Evolutionary conservation across 2,113 vertebrate species (phyloP), one percentile per base, ranked within the genome.

Genomic region (Xiphias gladius): DNA sequence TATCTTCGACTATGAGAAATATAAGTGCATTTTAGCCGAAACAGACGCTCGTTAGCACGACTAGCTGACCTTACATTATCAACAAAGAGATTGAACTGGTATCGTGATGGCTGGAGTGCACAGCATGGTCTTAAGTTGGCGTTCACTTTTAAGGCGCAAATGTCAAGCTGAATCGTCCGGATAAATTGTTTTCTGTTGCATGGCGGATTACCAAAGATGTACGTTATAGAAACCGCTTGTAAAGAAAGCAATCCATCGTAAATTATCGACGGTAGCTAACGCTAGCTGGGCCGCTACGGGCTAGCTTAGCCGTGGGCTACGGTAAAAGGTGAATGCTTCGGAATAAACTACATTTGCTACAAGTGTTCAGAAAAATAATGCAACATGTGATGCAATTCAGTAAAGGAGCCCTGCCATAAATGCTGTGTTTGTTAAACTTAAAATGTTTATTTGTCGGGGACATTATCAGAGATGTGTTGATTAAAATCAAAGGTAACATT

Each of bases 1-100:
- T 22, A n/a, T 62, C 0, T 28, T 16, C 2, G 10, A 32, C 2
- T 4, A 17, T 5, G 32, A 65, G 3, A n/a, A 73, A 30, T 32
- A 7, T 61, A 11, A 4, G 0, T 59, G 11, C 11, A 50, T 48
- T 72, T 59, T 76, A 59, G 28, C 48, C 10, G 35, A 13, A 65
- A 43, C 20, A 17, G 13, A 37, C 9, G 20, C 37, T 63, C 12
- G 55, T 66, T 69, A 89, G 87, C 87, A 2, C 0, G 19, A 17
- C 46, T 68, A 79, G 79, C 86, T 84, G 58, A 76, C 85, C 85
- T 72, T 65, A 74, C 19, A 16, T 32, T 71, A 73, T 67, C 71
- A 91, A 89, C 91, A 91, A 90, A 91, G 84, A 77, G 48, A 59
- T 55, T 12, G 8, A 9, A 7, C 13, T 48, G 32, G 1, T 39